These are phyloP conservation scores for Tympanuchus pallidicinctus DNA, from an alignment of 2,113 vertebrate genomes.

Conservation along the genomic window DNA sequence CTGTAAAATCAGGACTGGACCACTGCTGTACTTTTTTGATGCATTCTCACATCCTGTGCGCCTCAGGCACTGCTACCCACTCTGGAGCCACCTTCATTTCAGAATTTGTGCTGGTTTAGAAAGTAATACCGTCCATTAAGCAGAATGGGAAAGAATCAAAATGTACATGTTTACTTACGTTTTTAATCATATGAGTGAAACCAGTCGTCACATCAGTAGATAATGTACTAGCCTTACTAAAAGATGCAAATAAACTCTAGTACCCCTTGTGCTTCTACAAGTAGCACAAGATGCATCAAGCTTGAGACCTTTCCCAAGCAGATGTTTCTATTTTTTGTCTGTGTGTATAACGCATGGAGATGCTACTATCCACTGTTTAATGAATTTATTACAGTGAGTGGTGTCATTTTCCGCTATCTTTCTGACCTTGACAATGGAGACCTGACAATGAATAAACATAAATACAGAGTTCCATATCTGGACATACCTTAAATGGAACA, in stretches of 20 bases:
- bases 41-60: not conserved
- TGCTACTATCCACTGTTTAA: not conserved
- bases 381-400: not conserved
- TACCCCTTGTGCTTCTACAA: not conserved
- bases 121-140: not conserved
- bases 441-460: not conserved
- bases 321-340: not conserved
- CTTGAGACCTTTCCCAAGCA: not conserved
- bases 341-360: not conserved
- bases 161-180: not conserved
- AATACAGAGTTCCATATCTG: not conserved
- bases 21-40: not conserved
- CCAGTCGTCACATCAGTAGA: not conserved
- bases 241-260: not conserved
- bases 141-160: not conserved
- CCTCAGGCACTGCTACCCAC: not conserved
- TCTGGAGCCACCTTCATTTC: not conserved
- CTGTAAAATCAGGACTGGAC: not conserved
- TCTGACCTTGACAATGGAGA: not conserved
- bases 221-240: not conserved
- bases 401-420: not conserved
- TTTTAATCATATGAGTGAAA: not conserved
- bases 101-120: not conserved
- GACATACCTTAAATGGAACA: not conserved
- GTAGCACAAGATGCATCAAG: not conserved